These are phyloP conservation scores for Ciconia stormi DNA, from an alignment of 2,113 vertebrate genomes.

Conservation along the genomic window DNA sequence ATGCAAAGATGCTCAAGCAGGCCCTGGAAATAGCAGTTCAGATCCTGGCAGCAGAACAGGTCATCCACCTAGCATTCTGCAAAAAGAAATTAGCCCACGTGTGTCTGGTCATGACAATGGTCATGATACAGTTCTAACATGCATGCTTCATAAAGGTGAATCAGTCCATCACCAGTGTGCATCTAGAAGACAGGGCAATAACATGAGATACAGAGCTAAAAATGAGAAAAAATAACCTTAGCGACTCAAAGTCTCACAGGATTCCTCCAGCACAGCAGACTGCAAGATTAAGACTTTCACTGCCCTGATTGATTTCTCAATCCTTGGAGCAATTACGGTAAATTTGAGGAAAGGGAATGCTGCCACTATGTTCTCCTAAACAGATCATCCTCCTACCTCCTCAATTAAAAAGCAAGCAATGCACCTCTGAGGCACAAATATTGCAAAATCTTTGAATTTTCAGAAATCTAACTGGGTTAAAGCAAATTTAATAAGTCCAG, in stretches of 20 bases:
- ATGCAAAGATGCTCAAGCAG: background rate
- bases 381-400: background rate
- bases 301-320: background rate
- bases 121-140: background rate
- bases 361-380: background rate
- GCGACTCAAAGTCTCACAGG: background rate
- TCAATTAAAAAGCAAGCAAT: background rate
- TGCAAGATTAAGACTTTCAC: background rate
- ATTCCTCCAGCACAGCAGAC: background rate
- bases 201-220: background rate
- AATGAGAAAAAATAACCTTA: background rate
- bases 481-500: background rate
- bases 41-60: background rate
- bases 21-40: background rate
- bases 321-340: background rate
- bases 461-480: background rate
- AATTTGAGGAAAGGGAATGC: background rate
- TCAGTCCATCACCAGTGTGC: background rate
- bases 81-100: background rate
- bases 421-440: background rate
- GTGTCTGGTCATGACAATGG: background rate
- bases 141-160: background rate
- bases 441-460: background rate
- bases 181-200: background rate
- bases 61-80: background rate